These are phyloP conservation scores for Perca fluviatilis DNA, from an alignment of 2,113 vertebrate species.

Conservation along the genomic window DNA sequence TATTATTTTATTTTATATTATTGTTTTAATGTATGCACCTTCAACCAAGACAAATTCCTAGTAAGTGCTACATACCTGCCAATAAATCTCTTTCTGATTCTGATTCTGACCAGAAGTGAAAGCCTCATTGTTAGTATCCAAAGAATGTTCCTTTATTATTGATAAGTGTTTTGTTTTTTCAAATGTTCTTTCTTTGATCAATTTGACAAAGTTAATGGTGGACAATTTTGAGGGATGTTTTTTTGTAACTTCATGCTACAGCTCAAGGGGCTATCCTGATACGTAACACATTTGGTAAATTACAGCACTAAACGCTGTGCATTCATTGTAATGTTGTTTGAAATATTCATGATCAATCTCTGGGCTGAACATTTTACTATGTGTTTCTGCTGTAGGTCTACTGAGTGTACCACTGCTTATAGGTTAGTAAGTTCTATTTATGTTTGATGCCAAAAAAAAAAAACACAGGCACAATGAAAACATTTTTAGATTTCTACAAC, in stretches of 20 bases:
- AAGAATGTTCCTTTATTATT: not conserved
- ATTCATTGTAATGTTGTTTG: not conserved
- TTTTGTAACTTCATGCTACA: not conserved
- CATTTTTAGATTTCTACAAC: not conserved
- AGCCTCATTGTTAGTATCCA: not conserved
- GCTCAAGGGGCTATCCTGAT: not conserved
- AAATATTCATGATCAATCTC: not conserved
- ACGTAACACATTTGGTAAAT: not conserved
- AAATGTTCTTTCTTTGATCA: not conserved
- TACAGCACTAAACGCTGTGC: not conserved
- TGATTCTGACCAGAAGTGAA: not conserved
- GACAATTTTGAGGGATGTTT: not conserved
- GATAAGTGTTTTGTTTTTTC: not conserved
- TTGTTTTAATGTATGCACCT: too few species aligned
- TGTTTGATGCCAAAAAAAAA: not conserved
- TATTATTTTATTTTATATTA: too few species aligned
- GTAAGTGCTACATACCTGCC: too few species aligned
- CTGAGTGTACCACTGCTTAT: conserved; percentile 47
- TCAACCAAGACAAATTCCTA: too few species aligned
- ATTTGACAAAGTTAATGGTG: not conserved
- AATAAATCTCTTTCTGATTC: too few species aligned
- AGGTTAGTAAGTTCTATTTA: conserved; percentile 60
- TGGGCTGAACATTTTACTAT: not conserved
- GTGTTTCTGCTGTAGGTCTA: conserved; percentile 60
- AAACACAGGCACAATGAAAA: not conserved